phyloP scores from a whole-genome alignment of 2,113 vertebrate genomes.

The Bufo bufo region DNA sequence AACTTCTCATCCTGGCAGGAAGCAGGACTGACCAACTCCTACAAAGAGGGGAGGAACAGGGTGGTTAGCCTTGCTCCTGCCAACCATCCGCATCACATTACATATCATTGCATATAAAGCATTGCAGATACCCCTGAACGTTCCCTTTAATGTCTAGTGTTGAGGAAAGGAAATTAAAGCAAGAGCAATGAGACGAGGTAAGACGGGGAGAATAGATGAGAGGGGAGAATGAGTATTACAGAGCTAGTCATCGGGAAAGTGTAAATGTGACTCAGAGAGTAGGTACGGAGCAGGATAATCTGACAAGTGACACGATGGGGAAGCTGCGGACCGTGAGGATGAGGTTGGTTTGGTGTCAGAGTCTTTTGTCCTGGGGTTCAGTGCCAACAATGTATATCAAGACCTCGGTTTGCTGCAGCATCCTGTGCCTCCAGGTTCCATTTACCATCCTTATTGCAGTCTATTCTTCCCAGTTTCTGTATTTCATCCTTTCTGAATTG shows the following conservation, averaged over 20 bases:
- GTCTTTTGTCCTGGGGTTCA: slow-evolving; percentile 25
- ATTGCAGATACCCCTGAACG: too few relatives aligned
- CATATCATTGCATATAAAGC: too few relatives aligned
- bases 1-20: too few relatives aligned
- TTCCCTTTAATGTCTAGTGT: neutral
- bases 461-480: neutral
- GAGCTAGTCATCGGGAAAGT: neutral
- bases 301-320: slow-evolving; percentile 34
- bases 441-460: neutral
- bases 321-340: neutral
- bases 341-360: slow-evolving; percentile 24
- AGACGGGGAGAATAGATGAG: slow-evolving; percentile 23
- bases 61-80: too few relatives aligned
- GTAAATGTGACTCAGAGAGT: slow-evolving; percentile 35
- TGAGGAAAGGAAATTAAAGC: neutral
- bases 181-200: neutral
- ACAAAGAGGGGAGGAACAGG: too few relatives aligned
- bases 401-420: slow-evolving; percentile 23
- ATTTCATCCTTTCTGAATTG: neutral
- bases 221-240: slow-evolving; percentile 5
- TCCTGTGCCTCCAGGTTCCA: neutral
- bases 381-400: slow-evolving; percentile 1
- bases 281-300: neutral
- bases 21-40: too few relatives aligned
- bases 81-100: too few relatives aligned